These are phyloP conservation scores for Epistrophe grossulariae DNA, from an alignment of 2,888 invertebrate species.

Conservation along the genomic window DNA sequence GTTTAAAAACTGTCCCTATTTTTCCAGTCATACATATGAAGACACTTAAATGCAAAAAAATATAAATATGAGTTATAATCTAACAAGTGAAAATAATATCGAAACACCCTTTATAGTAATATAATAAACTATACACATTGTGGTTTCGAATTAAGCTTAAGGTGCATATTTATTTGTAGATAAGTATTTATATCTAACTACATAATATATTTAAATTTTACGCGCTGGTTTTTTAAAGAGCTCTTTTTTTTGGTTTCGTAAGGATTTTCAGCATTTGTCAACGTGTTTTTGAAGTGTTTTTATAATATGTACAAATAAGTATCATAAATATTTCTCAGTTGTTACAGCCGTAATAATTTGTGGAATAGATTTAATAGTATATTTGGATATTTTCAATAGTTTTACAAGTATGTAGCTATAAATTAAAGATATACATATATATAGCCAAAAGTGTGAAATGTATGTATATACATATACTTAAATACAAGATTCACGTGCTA, in stretches of 20 bases:
- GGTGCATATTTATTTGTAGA: constrained; percentile 8
- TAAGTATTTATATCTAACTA: neutral
- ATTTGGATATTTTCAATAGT: neutral
- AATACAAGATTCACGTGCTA: constrained; percentile 48
- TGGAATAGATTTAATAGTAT: neutral
- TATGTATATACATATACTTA: neutral
- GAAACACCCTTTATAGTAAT: neutral
- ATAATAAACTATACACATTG: neutral
- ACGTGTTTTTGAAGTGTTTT: neutral
- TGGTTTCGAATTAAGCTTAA: constrained; percentile 32
- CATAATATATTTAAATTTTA: constrained; percentile 8
- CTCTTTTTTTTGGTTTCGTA: neutral
- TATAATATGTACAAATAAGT: neutral
- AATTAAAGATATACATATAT: neutral
- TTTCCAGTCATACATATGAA: too few species aligned
- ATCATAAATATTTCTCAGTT: neutral
- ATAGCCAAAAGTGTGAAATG: neutral
- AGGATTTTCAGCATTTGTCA: neutral
- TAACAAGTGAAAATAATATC: neutral
- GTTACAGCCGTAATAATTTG: neutral
- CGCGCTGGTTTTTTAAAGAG: neutral
- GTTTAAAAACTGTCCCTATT: too few species aligned
- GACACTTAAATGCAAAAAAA: too few species aligned
- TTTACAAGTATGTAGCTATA: neutral
- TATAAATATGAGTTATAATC: too few species aligned